Percentiles rank a stretch among this genome's conserved stretches.
Evolutionary conservation across 2,797 vertebrate genomes (phyloP).

Genomic region (Hyperoplus immaculatus): DNA sequence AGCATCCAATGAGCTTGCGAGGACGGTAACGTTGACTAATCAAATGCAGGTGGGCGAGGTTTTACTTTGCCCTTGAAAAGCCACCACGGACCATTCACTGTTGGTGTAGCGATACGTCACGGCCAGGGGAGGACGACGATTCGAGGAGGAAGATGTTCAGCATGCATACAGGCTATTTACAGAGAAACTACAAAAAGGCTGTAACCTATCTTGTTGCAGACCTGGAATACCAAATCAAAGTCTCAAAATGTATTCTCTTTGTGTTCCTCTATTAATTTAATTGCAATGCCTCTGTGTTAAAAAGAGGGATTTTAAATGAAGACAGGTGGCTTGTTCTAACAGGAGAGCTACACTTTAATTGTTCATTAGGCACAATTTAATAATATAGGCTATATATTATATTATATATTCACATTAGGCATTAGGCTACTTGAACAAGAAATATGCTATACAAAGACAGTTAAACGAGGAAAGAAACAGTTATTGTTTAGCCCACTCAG

Average conservation of each 20-base stretch:
- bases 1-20: slow-evolving; percentile 61
- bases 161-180: background rate
- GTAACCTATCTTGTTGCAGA: background rate
- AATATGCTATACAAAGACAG: background rate
- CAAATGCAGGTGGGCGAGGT: slow-evolving; percentile 39
- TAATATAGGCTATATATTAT: background rate
- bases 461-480: background rate
- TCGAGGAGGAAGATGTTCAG: background rate
- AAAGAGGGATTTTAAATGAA: background rate
- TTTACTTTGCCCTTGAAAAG: slow-evolving; percentile 67
- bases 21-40: slow-evolving; percentile 55
- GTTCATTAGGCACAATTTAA: too few relatives aligned
- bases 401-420: background rate
- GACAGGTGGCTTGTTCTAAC: background rate
- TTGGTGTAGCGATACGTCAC: slow-evolving; percentile 44
- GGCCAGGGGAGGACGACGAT: slow-evolving; percentile 56
- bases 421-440: background rate
- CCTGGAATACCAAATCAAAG: background rate
- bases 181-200: background rate
- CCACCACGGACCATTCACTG: background rate
- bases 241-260: background rate
- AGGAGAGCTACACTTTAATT: background rate
- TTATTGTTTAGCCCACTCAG: background rate
- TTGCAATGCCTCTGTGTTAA: background rate
- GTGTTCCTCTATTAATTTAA: background rate